Evolutionary conservation across 2,797 vertebrate genomes (phyloP), one percentile per base, ranked within the genome.

Genomic region (Eulemur mongoz): DNA sequence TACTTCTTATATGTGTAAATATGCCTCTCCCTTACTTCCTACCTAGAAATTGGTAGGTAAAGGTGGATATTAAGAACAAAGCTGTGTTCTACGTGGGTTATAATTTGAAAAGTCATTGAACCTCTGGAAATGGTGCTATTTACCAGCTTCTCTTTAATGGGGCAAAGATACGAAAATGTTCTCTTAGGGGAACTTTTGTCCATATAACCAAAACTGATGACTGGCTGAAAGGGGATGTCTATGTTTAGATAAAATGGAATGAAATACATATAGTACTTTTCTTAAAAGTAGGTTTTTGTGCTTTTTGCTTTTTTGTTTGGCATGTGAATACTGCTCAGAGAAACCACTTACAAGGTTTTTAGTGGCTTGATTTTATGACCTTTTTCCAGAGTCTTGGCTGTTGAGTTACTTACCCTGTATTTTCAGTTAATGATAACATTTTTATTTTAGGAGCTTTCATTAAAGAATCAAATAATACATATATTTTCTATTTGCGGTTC

Each of bases 291-390:
- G 86, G 65, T 93, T 95, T 93, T 91, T 95, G 59, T 76, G 84
- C 95, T 73, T 97, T 98, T 89, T 97, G 84, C 95, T 76, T 97
- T 98, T 89, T 97, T 69, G n/a, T 93, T 96, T 83, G 86, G 48
- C 97, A 95, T 97, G 80, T 97, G 89, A 93, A 93, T 97, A 92
- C 93, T 94, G 78, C 92, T 85, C 57, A 54, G 45, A 95, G 27
- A 94, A 88, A 94, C 32, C 73, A 93, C 40, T 65, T 70, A 7
- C 32, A 91, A 83, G 52, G 35, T 89, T 87, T 94, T 95, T 79
- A 88, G 86, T 84, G 70, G 32, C 83, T 93, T 95, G 61, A 65
- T 81, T 96, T 91, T 94, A 73, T 94, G 92, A 98, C 35, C 89
- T 72, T 95, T 93, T 94, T 12, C 45, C 88, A 88, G 85, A 97